A percentile compares a stretch with the other conserved stretches of the same genome.
Evolutionary conservation across 2,888 invertebrate genomes (phyloP).

Genomic region (Sinelater perroti): DNA sequence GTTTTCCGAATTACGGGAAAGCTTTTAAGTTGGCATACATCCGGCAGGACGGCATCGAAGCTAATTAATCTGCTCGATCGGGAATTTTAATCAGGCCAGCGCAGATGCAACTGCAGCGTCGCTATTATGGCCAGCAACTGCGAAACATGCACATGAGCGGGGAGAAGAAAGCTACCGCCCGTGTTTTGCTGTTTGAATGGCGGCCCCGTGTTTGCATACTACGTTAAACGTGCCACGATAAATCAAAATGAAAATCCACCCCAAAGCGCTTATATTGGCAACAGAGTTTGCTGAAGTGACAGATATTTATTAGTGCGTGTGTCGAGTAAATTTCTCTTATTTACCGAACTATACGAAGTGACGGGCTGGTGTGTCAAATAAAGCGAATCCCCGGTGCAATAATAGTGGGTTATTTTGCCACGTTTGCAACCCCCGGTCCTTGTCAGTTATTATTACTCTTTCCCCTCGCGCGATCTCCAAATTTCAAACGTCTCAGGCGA

Average conservation of each 20-base stretch:
- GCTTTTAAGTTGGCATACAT: constrained; percentile 44
- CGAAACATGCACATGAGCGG: no score
- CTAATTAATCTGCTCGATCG: constrained; percentile 39
- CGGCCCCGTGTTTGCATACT: constrained; percentile 29
- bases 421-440: constrained; percentile 34
- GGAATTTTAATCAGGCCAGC: constrained; percentile 32
- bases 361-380: constrained; percentile 41
- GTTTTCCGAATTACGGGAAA: constrained; percentile 50
- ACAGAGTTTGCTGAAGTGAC: constrained; percentile 39
- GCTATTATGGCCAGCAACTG: no score
- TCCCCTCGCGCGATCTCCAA: constrained; percentile 19
- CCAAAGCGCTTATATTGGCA: constrained; percentile 40
- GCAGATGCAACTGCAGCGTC: constrained; percentile 8
- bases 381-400: constrained; percentile 41
- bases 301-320: constrained; percentile 42
- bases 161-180: no score
- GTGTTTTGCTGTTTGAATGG: constrained; percentile 26
- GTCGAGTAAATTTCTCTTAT: constrained; percentile 42
- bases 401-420: constrained; percentile 37
- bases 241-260: constrained; percentile 41
- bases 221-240: constrained; percentile 36
- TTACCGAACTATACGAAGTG: constrained; percentile 41
- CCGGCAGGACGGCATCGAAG: constrained; percentile 27
- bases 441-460: constrained; percentile 37
- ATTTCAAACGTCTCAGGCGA: neutral